Base-by-base conservation (phyloP, 2,797 vertebrate genomes). In the Adrianichthys oophorus region DNA sequence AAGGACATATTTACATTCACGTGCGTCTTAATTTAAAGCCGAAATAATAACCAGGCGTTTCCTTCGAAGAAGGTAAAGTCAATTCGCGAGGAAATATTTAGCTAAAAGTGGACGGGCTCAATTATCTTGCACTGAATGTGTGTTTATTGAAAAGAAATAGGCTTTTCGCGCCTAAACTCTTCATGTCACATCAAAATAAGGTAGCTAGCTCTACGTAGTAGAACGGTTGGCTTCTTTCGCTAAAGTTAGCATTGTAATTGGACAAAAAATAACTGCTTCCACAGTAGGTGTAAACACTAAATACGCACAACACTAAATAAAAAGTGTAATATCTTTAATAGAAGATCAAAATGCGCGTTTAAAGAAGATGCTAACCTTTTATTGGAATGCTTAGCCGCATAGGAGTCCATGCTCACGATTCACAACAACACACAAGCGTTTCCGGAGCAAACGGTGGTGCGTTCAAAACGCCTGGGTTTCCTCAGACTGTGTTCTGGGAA, bases 361-460 rank as follows among this genome's bases (percentile, higher is more conserved):
- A 41, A 59, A 6, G 18, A 26, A 19, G 57, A 17, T n/a, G 74
- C 78, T 0, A 16, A 86, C 78, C 79, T 87, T 37, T 65, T 15
- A 7, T 64, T 65, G 26, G 45, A 46, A 40, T n/a, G 15, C 23
- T 52, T 59, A 14, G 16, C 10, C 17, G 17, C 41, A 40, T 45
- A 42, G 7, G 4, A 32, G n/a, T 52, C 83, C 85, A 90, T 88
- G 57, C 51, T 76, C 37, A 3, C 53, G 4, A 61, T 71, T 87
- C 79, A 91, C 78, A 91, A 92, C 42, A 87, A 91, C 80, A 63
- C 48, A 52, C 1, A 48, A 68, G 37, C 55, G 64, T 48, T 85
- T 91, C 90, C 90, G 88, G 85, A 18, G 60, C 46, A 63, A 29
- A 12, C 1, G 0, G 23, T 0, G 82, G n/a, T 63, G 65, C 56